Percentiles rank a stretch among this genome's conserved stretches.
phyloP scores from a whole-genome alignment of 2,797 vertebrate species.

The Sebastolobus alascanus region DNA sequence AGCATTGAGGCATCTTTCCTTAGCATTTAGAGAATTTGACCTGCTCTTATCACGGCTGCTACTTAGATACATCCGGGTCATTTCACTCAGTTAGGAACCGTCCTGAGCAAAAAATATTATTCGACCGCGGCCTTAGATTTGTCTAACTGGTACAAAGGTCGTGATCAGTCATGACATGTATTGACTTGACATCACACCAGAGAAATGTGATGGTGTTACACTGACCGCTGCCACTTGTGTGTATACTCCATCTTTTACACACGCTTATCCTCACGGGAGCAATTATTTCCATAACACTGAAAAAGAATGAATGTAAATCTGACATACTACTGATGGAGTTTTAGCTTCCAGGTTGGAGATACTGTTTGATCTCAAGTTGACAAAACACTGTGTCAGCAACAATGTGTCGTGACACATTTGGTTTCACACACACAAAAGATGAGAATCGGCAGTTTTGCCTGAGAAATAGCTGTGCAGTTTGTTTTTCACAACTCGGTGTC shows the following conservation, averaged over 20 bases:
- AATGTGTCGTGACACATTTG: conserved; percentile 67
- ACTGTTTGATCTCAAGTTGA: conserved; percentile 58
- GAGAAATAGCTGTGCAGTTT: conserved; percentile 61
- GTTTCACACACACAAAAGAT: conserved; percentile 53
- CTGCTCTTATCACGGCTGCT: too few relatives aligned
- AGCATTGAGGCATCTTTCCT: too few relatives aligned
- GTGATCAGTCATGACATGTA: background rate
- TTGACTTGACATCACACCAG: background rate
- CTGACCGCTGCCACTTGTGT: background rate
- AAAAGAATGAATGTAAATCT: background rate
- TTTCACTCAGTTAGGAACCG: too few relatives aligned
- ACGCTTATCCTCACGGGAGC: background rate
- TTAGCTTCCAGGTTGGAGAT: conserved; percentile 35
- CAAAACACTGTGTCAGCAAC: conserved; percentile 58
- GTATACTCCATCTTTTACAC: background rate
- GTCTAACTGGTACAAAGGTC: background rate
- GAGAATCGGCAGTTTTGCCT: conserved; percentile 56
- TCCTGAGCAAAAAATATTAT: too few relatives aligned
- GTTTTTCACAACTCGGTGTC: conserved; percentile 53
- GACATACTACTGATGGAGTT: background rate
- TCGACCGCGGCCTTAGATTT: background rate
- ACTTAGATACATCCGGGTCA: too few relatives aligned
- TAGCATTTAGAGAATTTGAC: too few relatives aligned
- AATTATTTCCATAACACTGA: background rate
- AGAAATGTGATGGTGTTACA: background rate